Evolutionary conservation across 2,888 invertebrate species (phyloP), one percentile per base, ranked within the genome.

Genomic region (Auanema sp.): DNA sequence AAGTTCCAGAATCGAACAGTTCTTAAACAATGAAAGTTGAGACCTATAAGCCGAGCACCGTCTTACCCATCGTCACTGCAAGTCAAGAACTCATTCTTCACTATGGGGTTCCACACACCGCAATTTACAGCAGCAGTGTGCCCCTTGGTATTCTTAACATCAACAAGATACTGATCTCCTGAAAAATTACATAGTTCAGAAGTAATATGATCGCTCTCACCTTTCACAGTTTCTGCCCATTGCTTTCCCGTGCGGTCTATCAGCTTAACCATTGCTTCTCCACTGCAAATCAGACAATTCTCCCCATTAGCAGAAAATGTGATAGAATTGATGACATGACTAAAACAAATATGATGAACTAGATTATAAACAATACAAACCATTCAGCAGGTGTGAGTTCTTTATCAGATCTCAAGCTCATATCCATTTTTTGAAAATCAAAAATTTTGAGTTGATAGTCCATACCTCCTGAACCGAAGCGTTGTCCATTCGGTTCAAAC

Each of bases 401-500:
- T 42, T 79, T 71, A 55, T 79, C 98, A 54, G 93, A 92, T 58
- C 76, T 64, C 71, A 81, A 58, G 1, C 76, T 64, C 58, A 69
- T 89, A 84, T 97, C 95, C 95, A 98, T 97, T 4, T 96, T 97
- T 68, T 94, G 92, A 87, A 98, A 98, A 84, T 99, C 98, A 94
- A 94, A 98, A 78, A 98, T 92, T 58, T 91, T 91, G 1, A 98
- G 91, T 76, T 65, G 60, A 56, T 95, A 98, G 84, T 98, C 97
- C 25, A 92, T 89, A 0, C 95, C 93, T 0, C 98, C 98, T 0
- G 92, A 90, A 0, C 92, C 90, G 44, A 92, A 84, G 0, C 97
- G 88, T 0, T 95, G 93, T 0, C 97, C 98, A 1, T 94, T 92
- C 0, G 94, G 92, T 85, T 98, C 98, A 0, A 93, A 90, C 0